Percentiles rank a stretch among this genome's conserved stretches.
These are phyloP conservation scores for Thaumatotibia leucotreta DNA, from an alignment of 1,140 invertebrate species.

Conservation along the genomic window DNA sequence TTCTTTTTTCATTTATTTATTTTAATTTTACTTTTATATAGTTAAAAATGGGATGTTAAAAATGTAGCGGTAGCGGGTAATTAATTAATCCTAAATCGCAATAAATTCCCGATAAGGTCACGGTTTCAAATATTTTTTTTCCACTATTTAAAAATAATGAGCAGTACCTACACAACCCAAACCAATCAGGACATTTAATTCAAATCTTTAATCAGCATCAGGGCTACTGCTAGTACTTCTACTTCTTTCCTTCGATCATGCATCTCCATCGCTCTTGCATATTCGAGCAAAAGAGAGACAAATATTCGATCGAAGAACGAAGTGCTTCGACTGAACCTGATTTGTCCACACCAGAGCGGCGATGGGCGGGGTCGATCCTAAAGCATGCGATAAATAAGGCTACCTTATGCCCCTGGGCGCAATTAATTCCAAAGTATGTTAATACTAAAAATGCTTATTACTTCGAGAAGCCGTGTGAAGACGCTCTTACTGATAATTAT, in stretches of 20 bases:
- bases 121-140: neutral
- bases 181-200: neutral
- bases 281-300: no score
- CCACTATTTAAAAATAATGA: neutral
- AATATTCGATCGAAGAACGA: no score
- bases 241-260: no score
- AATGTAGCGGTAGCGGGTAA: no score
- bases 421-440: slow-evolving; percentile 58
- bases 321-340: no score
- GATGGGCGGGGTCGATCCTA: slow-evolving; percentile 53
- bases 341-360: slow-evolving; percentile 24
- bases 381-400: slow-evolving; percentile 57
- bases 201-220: neutral
- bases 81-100: neutral
- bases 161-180: neutral
- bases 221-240: no score
- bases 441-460: slow-evolving; percentile 32
- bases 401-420: slow-evolving; percentile 52
- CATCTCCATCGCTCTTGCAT: no score
- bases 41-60: no score
- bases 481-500: slow-evolving; percentile 4
- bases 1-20: no score
- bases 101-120: neutral
- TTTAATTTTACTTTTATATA: no score
- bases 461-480: neutral